Percentiles rank a stretch among this genome's conserved stretches.
phyloP scores from a whole-genome alignment of 92 coral and sea anemone genomes.

The Plumapathes pennacea region DNA sequence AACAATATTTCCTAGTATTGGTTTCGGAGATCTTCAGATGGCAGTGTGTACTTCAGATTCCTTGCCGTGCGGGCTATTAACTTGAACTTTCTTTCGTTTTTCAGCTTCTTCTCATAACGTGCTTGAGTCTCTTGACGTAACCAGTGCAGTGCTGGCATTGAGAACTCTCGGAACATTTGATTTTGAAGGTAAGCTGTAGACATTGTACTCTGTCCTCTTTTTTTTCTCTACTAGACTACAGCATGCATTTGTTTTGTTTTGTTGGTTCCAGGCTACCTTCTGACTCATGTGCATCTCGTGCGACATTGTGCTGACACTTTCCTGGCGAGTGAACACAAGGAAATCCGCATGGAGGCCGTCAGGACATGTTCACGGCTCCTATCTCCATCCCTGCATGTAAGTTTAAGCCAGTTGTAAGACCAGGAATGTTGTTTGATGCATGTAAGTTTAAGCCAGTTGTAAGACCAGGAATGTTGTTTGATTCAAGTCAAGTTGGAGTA shows the following conservation, averaged over 20 bases:
- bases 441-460: too few relatives aligned
- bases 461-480: too few relatives aligned
- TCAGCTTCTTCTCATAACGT: conserved; percentile 78
- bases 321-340: conserved; percentile 96
- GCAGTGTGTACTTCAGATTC: too few relatives aligned
- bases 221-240: too few relatives aligned
- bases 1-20: too few relatives aligned
- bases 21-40: too few relatives aligned
- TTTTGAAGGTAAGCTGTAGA: conserved; percentile 85
- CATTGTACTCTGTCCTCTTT: too few relatives aligned
- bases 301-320: conserved; percentile 97
- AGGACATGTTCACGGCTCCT: conserved; percentile 96
- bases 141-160: conserved; percentile 86
- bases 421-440: too few relatives aligned
- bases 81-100: not conserved
- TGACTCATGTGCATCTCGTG: conserved; percentile 88
- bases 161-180: conserved; percentile 96
- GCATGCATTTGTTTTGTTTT: too few relatives aligned
- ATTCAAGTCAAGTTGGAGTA: too few relatives aligned
- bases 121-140: conserved; percentile 73
- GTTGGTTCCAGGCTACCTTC: conserved; percentile 53
- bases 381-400: conserved; percentile 87
- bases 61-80: too few relatives aligned
- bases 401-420: too few relatives aligned
- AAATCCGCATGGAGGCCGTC: conserved; percentile 97